Conservation (phyloP, 2,113 vertebrate species). For the Phocoena phocoena region DNA sequence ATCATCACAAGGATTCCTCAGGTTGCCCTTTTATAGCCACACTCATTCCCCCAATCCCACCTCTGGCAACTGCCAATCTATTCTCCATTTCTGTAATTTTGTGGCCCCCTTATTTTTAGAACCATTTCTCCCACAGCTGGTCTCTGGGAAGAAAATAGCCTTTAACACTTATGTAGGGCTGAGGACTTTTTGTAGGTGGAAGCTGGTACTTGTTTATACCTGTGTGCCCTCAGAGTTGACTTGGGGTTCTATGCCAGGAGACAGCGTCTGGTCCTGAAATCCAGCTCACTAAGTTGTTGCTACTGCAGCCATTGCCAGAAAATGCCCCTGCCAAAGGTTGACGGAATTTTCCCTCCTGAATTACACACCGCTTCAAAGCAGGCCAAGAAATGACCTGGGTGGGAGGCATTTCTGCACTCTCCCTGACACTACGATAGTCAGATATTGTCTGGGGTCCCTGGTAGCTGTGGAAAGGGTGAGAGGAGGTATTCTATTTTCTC, state of each 20-base stretch:
- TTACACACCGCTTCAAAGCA: background rate
- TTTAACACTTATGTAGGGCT: background rate
- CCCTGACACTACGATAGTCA: too few species aligned
- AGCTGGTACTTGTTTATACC: background rate
- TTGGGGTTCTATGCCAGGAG: background rate
- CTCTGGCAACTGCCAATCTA: background rate
- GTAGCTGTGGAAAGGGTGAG: background rate
- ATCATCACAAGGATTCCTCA: background rate
- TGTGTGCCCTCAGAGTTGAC: background rate
- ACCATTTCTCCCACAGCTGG: background rate
- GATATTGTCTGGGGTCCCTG: background rate
- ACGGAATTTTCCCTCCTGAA: background rate
- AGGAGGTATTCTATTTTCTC: background rate
- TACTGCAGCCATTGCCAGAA: background rate
- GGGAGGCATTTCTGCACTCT: background rate
- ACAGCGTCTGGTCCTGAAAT: background rate
- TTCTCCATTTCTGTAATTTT: background rate
- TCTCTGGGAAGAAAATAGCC: background rate
- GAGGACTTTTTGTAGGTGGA: background rate
- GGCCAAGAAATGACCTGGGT: background rate
- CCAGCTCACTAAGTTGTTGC: background rate
- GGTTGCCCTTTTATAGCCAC: background rate
- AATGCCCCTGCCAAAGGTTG: background rate
- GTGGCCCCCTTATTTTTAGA: conserved; percentile 4
- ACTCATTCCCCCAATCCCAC: background rate